A percentile compares a stretch with the other conserved stretches of the same genome.
Conservation (phyloP, 2,113 vertebrate species). For the Siniperca knerii region DNA sequence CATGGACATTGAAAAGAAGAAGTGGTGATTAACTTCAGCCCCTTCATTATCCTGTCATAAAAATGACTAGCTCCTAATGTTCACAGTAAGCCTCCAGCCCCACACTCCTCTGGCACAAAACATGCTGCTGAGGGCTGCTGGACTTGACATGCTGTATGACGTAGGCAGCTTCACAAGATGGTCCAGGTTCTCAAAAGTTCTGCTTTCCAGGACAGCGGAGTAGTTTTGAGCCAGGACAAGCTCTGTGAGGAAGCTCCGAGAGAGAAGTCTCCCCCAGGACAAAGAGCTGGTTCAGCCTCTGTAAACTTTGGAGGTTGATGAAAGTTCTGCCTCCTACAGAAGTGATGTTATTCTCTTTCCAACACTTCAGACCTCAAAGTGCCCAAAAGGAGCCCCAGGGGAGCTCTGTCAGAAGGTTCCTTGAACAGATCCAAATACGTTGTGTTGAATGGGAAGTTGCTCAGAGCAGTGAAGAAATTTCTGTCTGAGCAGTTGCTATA, state of each 20-base stretch:
- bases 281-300: constrained; percentile 66
- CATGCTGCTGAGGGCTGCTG: constrained; percentile 60
- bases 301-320: constrained; percentile 58
- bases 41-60: constrained; percentile 36
- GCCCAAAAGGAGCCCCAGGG: constrained; percentile 54
- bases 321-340: constrained; percentile 55
- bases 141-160: constrained; percentile 44
- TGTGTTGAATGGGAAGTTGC: constrained; percentile 54
- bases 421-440: constrained; percentile 71
- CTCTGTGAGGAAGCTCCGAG: constrained; percentile 53
- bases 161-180: constrained; percentile 59
- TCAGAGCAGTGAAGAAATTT: constrained; percentile 33
- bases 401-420: constrained; percentile 58
- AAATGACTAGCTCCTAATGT: constrained; percentile 38
- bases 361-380: constrained; percentile 69
- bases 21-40: constrained; percentile 26
- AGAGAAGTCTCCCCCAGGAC: constrained; percentile 59
- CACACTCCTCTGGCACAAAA: constrained; percentile 52
- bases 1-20: neutral
- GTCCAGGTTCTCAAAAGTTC: constrained; percentile 63
- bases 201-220: constrained; percentile 30
- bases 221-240: constrained; percentile 62
- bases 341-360: constrained; percentile 65
- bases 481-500: constrained; percentile 71
- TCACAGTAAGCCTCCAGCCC: constrained; percentile 25